These are phyloP conservation scores for Erinaceus europaeus DNA, from an alignment of 2,113 vertebrate species.

Conservation along the genomic window DNA sequence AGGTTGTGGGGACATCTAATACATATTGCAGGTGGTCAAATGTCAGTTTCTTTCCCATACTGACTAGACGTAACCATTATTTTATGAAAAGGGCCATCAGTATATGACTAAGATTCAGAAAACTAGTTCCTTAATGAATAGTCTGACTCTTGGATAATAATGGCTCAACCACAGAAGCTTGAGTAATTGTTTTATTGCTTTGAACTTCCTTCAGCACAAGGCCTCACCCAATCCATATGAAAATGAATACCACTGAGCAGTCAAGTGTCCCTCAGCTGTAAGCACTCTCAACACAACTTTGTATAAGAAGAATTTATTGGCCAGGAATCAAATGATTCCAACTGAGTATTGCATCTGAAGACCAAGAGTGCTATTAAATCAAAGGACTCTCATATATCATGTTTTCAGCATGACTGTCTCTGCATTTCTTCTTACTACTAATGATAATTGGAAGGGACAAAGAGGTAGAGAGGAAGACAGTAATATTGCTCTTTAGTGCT, in stretches of 20 bases:
- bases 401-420: background rate
- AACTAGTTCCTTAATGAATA: constrained; percentile 12
- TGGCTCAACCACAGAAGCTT: background rate
- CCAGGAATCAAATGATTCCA: background rate
- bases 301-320: background rate
- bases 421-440: background rate
- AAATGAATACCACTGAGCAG: constrained; percentile 13
- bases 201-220: constrained; percentile 37
- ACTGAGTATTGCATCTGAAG: background rate
- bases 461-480: background rate
- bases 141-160: background rate
- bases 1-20: constrained; percentile 19
- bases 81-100: background rate
- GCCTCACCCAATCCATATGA: background rate
- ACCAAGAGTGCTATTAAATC: background rate
- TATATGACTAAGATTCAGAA: background rate
- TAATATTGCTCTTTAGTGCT: background rate
- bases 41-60: background rate
- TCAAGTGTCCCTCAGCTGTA: background rate
- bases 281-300: constrained; percentile 6
- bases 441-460: background rate
- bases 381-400: background rate
- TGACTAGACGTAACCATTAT: background rate
- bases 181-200: constrained; percentile 50
- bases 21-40: background rate